Conservation (phyloP, 2,888 invertebrate genomes). For the Lepidonotus clava region DNA sequence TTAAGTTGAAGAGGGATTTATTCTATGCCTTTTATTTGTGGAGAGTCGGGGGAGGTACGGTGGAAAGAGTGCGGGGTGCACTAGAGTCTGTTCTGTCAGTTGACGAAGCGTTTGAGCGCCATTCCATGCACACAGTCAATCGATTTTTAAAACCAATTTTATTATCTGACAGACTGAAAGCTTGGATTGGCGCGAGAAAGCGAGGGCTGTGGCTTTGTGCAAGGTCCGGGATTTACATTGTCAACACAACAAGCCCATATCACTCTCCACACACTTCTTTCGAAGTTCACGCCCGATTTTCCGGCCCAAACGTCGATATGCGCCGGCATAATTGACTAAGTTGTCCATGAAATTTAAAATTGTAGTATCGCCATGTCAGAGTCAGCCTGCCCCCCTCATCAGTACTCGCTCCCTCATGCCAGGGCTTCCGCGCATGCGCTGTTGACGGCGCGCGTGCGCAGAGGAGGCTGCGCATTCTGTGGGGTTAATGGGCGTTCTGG, state of each 20-base stretch:
- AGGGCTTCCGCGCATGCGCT: conserved; percentile 42
- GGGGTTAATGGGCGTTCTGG: conserved; percentile 28
- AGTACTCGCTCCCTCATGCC: too few species aligned
- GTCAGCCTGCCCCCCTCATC: conserved; percentile 18
- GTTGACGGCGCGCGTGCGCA: conserved; percentile 46
- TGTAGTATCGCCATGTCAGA: conserved; percentile 50
- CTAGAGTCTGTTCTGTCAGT: too few species aligned
- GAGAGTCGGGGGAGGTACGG: too few species aligned
- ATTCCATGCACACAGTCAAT: too few species aligned
- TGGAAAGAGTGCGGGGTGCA: too few species aligned
- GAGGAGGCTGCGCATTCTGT: conserved; percentile 22
- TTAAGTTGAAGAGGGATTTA: too few species aligned
- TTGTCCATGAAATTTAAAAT: conserved; percentile 53
- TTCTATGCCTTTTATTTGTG: too few species aligned
- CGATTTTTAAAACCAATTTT: conserved; percentile 32
- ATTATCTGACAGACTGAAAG: neutral
- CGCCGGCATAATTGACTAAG: conserved; percentile 35
- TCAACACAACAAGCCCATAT: conserved; percentile 33
- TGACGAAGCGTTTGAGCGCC: too few species aligned
- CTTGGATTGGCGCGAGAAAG: neutral
- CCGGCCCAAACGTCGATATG: neutral
- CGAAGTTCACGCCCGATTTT: conserved; percentile 19
- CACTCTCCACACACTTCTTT: neutral
- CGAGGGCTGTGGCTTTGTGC: neutral
- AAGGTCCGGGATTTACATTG: conserved; percentile 6